phyloP scores from a whole-genome alignment of 2,113 vertebrate genomes.

The Sinocyclocheilus grahami region DNA sequence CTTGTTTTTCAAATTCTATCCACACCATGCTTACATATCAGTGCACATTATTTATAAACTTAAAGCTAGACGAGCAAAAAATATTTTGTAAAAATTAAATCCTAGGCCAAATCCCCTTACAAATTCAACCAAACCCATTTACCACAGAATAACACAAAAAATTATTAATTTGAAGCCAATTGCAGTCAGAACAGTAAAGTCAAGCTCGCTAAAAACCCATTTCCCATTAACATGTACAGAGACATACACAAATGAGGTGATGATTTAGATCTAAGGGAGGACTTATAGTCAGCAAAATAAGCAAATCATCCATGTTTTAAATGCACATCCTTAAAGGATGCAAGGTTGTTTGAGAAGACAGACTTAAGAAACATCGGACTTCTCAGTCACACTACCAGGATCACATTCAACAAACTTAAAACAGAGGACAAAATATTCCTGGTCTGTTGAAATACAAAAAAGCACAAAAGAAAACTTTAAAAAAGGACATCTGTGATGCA shows the following conservation, averaged over 20 bases:
- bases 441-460: background rate
- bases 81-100: conserved; percentile 27
- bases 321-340: background rate
- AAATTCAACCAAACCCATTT: conserved; percentile 77
- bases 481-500: background rate
- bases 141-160: conserved; percentile 67
- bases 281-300: conserved; percentile 16
- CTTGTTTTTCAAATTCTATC: conserved; percentile 75
- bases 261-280: conserved; percentile 56
- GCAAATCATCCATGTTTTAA: background rate
- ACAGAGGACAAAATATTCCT: background rate
- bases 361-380: background rate
- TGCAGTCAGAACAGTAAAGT: conserved; percentile 76
- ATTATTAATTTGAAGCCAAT: conserved; percentile 66
- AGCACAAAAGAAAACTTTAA: background rate
- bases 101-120: conserved; percentile 59
- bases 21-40: conserved; percentile 78
- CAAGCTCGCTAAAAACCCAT: conserved; percentile 73
- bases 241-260: conserved; percentile 76
- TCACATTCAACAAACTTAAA: background rate
- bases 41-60: conserved; percentile 85
- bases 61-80: conserved; percentile 82
- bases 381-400: background rate
- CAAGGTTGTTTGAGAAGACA: background rate
- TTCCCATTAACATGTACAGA: conserved; percentile 76